Percentiles rank a stretch among this genome's conserved stretches.
Evolutionary conservation across 2,888 invertebrate species (phyloP).

Genomic region (Acleris holmiana): DNA sequence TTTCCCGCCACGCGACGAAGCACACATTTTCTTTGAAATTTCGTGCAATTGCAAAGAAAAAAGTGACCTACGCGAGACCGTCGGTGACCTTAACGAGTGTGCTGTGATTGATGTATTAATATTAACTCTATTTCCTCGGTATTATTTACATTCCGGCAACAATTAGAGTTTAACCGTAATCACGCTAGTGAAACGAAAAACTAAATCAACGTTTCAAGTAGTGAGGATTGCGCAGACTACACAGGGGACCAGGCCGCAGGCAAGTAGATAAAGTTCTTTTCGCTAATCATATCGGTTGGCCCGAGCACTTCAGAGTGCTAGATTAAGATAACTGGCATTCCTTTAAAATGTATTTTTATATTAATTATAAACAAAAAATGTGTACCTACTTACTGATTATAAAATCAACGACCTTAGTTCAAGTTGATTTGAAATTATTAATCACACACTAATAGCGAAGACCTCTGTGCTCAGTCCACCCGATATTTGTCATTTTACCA

Average conservation of each 20-base stretch:
- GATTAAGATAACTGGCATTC: constrained; percentile 11
- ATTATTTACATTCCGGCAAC: constrained; percentile 54
- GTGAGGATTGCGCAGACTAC: constrained; percentile 74
- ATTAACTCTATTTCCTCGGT: constrained; percentile 62
- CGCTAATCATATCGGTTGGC: constrained; percentile 21
- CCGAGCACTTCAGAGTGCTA: constrained; percentile 6
- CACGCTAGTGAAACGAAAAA: constrained; percentile 71
- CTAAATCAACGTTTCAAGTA: constrained; percentile 66
- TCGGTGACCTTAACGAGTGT: constrained; percentile 72
- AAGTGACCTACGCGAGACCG: constrained; percentile 70
- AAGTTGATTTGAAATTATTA: too few relatives aligned
- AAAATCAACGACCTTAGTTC: too few relatives aligned
- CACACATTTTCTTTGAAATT: constrained; percentile 82
- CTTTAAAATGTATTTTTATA: not conserved
- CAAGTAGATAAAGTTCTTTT: constrained; percentile 45
- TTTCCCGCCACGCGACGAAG: constrained; percentile 61
- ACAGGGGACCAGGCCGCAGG: constrained; percentile 57
- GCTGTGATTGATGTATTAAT: constrained; percentile 70
- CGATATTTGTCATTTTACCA: too few relatives aligned
- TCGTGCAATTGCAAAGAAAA: constrained; percentile 81
- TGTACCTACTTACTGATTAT: not conserved
- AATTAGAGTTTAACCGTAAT: constrained; percentile 64
- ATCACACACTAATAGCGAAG: constrained; percentile 42
- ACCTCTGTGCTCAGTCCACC: too few relatives aligned
- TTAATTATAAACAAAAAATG: constrained; percentile 4